phyloP scores from a whole-genome alignment of 2,797 vertebrate species.

The Intellagama lesueurii region DNA sequence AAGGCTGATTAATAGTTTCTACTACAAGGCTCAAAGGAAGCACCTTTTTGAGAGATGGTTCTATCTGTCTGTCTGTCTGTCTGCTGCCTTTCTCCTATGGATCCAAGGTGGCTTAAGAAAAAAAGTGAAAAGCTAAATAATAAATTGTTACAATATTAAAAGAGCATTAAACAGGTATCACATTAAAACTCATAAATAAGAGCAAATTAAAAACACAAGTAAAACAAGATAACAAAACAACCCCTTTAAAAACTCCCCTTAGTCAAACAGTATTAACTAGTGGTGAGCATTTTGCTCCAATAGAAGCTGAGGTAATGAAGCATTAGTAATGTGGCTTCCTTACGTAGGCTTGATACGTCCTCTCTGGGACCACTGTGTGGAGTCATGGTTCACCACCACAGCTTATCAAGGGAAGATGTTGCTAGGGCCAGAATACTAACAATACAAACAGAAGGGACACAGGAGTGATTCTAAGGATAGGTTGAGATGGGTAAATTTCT shows the following conservation, averaged over 20 bases:
- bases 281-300: slow-evolving; percentile 46
- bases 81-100: neutral
- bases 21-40: neutral
- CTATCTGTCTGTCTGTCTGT: neutral
- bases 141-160: too few species aligned
- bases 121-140: too few species aligned
- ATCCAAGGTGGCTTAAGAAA: too few species aligned
- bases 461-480: slow-evolving; percentile 40
- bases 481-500: slow-evolving; percentile 52
- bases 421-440: neutral
- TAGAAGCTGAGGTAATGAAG: slow-evolving; percentile 41
- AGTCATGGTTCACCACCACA: neutral
- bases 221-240: too few species aligned
- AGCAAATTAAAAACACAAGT: too few species aligned
- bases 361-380: accelerated
- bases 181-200: too few species aligned
- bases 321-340: slow-evolving; percentile 25
- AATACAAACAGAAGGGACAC: slow-evolving; percentile 17
- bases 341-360: neutral
- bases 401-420: neutral
- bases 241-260: too few species aligned
- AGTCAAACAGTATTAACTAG: slow-evolving; percentile 18
- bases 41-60: neutral
- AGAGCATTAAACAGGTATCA: too few species aligned
- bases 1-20: neutral